Percentiles rank a stretch among this genome's conserved stretches.
These are phyloP conservation scores for Myzus persicae DNA, from an alignment of 1,140 invertebrate species.

Conservation along the genomic window DNA sequence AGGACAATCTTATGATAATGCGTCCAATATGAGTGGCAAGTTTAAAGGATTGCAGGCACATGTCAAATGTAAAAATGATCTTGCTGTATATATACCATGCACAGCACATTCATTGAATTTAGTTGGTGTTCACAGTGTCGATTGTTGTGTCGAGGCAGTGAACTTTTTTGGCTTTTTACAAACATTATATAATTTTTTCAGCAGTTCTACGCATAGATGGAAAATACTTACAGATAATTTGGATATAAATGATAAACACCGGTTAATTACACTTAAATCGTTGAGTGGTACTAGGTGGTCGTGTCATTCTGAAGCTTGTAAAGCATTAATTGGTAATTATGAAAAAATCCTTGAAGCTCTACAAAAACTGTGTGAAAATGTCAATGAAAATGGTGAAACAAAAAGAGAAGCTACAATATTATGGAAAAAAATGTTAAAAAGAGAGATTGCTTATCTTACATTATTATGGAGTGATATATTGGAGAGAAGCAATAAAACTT, in stretches of 20 bases:
- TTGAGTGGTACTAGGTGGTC: not conserved
- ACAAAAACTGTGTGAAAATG: not conserved
- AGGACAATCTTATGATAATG: slow-evolving; percentile 62
- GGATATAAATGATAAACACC: not conserved
- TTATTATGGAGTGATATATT: slow-evolving; percentile 28
- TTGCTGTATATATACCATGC: slow-evolving; percentile 38
- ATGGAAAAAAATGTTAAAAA: slow-evolving; percentile 6
- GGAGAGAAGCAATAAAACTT: slow-evolving; percentile 16
- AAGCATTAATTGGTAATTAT: slow-evolving; percentile 9
- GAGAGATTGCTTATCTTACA: not conserved
- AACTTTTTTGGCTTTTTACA: slow-evolving; percentile 61
- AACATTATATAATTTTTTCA: slow-evolving; percentile 61
- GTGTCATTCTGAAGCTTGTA: slow-evolving; percentile 59
- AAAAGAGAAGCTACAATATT: not conserved
- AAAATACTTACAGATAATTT: slow-evolving; percentile 52
- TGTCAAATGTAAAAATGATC: slow-evolving; percentile 25
- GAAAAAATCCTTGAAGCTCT: not conserved
- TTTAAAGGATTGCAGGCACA: slow-evolving; percentile 33
- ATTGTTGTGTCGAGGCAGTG: slow-evolving; percentile 60
- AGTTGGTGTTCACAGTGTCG: slow-evolving; percentile 55
- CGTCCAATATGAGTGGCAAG: slow-evolving; percentile 40
- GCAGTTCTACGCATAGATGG: slow-evolving; percentile 60
- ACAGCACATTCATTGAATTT: slow-evolving; percentile 55
- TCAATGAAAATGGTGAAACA: slow-evolving; percentile 9
- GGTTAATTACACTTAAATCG: not conserved